These are phyloP conservation scores for Muschampia plurimacula DNA, from an alignment of 2,888 invertebrate genomes.

Conservation along the genomic window DNA sequence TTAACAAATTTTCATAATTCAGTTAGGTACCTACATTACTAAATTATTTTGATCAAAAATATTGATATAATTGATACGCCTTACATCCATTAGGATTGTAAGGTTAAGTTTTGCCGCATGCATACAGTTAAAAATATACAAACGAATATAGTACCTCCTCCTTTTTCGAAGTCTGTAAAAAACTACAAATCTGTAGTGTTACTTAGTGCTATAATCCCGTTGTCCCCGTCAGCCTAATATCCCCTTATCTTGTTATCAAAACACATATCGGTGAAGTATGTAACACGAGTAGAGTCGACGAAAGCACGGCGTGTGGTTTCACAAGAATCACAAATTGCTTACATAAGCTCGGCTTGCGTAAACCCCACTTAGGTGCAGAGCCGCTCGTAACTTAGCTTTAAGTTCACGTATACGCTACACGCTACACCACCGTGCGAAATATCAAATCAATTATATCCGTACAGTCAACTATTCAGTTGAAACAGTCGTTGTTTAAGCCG, in stretches of 20 bases:
- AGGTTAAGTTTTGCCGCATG: background rate
- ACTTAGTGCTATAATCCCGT: background rate
- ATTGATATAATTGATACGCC: too few species aligned
- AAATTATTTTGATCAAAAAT: too few species aligned
- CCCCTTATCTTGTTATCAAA: conserved; percentile 34
- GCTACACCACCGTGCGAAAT: conserved; percentile 59
- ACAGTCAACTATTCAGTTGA: conserved; percentile 25
- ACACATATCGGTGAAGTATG: conserved; percentile 44
- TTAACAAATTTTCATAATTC: too few species aligned
- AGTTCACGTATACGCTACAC: conserved; percentile 68
- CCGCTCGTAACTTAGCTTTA: conserved; percentile 70
- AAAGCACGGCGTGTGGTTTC: conserved; percentile 73
- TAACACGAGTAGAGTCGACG: conserved; percentile 58
- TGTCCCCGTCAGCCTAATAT: background rate
- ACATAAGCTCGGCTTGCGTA: conserved; percentile 79
- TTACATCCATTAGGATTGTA: background rate
- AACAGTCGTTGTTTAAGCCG: conserved; percentile 5
- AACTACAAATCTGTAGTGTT: background rate
- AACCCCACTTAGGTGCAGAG: conserved; percentile 70
- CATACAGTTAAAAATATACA: background rate
- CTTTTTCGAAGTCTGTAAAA: background rate
- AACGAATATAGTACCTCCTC: too few species aligned
- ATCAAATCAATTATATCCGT: conserved; percentile 56
- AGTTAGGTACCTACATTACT: too few species aligned
- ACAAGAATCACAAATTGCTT: conserved; percentile 77